These are phyloP conservation scores for Sebastes schlegelii DNA, from an alignment of 2,113 vertebrate species.

Conservation along the genomic window DNA sequence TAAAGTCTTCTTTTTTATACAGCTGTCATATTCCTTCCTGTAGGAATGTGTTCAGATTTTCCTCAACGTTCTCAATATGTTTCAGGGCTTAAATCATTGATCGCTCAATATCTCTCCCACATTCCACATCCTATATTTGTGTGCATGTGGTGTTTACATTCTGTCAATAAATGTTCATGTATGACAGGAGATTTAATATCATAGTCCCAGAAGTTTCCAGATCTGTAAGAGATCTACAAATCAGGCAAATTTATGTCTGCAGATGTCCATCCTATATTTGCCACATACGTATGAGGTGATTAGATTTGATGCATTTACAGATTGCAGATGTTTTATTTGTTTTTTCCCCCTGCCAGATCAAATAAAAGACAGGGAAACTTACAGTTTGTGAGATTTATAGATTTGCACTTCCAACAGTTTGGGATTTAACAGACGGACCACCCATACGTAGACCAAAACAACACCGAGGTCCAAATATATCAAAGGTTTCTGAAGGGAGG, in stretches of 20 bases:
- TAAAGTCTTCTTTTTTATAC: not conserved
- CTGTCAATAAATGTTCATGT: not conserved
- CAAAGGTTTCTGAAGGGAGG: not conserved
- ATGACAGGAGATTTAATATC: not conserved
- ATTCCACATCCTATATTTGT: not conserved
- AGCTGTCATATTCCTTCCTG: not conserved
- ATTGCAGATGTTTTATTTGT: not conserved
- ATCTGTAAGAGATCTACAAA: not conserved
- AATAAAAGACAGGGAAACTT: not conserved
- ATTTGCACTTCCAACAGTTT: not conserved
- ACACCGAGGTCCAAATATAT: not conserved
- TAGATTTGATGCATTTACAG: not conserved
- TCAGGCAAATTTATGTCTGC: not conserved
- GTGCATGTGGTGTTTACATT: not conserved
- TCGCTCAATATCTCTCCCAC: not conserved
- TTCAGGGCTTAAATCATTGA: not conserved
- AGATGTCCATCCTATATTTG: not conserved
- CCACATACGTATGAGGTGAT: not conserved
- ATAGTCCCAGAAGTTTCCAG: not conserved
- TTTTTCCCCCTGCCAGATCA: not conserved
- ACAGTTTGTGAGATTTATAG: constrained; percentile 18
- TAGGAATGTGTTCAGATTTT: not conserved
- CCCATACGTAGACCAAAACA: constrained; percentile 2
- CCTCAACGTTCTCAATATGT: not conserved
- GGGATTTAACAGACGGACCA: constrained; percentile 26